These are phyloP conservation scores for Phyllopteryx taeniolatus DNA, from an alignment of 2,113 vertebrate species.

Conservation along the genomic window DNA sequence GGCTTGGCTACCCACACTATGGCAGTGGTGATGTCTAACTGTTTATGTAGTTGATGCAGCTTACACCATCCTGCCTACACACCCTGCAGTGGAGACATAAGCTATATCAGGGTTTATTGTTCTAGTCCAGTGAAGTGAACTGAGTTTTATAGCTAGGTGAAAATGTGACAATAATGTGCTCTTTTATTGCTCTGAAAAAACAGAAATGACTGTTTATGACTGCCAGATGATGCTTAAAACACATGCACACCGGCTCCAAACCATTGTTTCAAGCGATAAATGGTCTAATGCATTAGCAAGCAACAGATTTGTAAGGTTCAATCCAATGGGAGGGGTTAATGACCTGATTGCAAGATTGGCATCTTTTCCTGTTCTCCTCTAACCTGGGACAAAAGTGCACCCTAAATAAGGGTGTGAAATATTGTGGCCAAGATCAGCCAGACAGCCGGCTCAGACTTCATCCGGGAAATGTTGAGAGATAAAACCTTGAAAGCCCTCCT, in stretches of 20 bases:
- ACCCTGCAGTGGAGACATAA: background rate
- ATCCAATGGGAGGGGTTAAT: slow-evolving; percentile 19
- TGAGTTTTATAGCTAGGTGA: background rate
- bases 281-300: slow-evolving; percentile 47
- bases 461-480: slow-evolving; percentile 43
- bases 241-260: slow-evolving; percentile 32
- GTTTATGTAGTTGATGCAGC: background rate
- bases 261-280: slow-evolving; percentile 49
- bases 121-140: background rate
- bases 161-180: background rate
- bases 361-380: slow-evolving; percentile 18
- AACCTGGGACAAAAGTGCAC: slow-evolving; percentile 10
- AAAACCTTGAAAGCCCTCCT: slow-evolving; percentile 35
- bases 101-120: background rate
- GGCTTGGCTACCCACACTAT: background rate
- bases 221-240: slow-evolving; percentile 17
- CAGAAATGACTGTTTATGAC: background rate
- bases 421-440: slow-evolving; percentile 19
- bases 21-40: background rate
- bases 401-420: slow-evolving; percentile 10
- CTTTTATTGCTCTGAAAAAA: background rate
- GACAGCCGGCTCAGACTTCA: slow-evolving; percentile 24
- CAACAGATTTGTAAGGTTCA: slow-evolving; percentile 40
- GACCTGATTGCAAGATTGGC: slow-evolving; percentile 37
- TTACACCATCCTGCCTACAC: background rate